Evolutionary conservation across 2,888 invertebrate genomes (phyloP), one percentile per base, ranked within the genome.

Genomic region (Meteorus cinctellus): DNA sequence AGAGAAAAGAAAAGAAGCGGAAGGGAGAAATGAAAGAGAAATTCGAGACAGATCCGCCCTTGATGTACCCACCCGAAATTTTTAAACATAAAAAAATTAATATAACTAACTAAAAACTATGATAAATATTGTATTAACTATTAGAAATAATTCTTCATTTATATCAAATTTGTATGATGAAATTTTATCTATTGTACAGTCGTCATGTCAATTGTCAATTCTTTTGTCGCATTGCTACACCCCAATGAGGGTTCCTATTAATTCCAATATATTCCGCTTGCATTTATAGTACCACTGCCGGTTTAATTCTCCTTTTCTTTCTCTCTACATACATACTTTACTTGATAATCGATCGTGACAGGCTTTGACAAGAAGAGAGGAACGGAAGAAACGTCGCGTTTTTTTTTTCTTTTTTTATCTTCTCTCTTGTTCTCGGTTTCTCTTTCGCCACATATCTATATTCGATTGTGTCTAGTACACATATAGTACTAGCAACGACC

Each of bases 341-440:
- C 19, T 29, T 31, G 24, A 63, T 45, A 62, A 72, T 72, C 72
- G 48, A 72, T 72, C 62, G 24, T 72, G 72, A 72, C 72, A 72
- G n/a, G 14, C 60, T 71, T 71, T 55, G 55, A 55, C 19, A 19
- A 55, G 19, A 55, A 19, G 48, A 48, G 19, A 8, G 8, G 55
- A 34, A 60, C 29, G 34, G 45, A 62, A 68, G 29, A 68, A 41
- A 48, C 29, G 45, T 29, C 14, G 19, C 10, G 27, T 27, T 48
- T 36, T 45, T 66, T 48, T 5, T n/a, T n/a, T 48, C 8, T 19
- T 55, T 19, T 55, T 55, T 19, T n/a, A 19, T 19, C 55, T n/a
- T 48, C n/a, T 5, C 48, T 1, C 48, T 48, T 24, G 24, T 5
- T 48, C 12, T 48, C 55, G 4, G n/a, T 19, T 16, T 48, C 48